Conservation (phyloP, 2,888 invertebrate species). For the Plagiodera versicolora region DNA sequence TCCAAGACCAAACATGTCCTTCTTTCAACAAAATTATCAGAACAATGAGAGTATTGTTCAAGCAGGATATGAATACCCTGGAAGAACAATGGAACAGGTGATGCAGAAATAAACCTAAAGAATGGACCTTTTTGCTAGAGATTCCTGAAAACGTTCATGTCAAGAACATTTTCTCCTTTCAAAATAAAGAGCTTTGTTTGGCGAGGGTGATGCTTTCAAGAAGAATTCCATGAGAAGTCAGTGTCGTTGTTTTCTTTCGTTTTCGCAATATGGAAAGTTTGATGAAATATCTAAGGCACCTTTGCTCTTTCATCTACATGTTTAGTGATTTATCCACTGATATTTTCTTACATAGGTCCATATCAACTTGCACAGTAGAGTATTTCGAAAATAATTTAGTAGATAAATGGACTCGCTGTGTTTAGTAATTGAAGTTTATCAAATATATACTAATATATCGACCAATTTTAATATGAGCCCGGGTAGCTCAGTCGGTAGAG, state of each 20-base stretch:
- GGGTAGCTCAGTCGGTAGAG: constrained; percentile 76
- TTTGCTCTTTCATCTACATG: no score
- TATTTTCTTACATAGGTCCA: no score
- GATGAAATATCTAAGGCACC: no score
- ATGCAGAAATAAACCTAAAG: neutral
- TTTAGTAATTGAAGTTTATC: no score
- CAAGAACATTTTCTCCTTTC: neutral
- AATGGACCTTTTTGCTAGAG: neutral
- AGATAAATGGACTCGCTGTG: no score
- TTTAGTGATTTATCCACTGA: no score
- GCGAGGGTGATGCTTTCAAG: neutral
- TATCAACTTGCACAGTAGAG: no score
- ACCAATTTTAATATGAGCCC: constrained; percentile 57
- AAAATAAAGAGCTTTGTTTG: neutral
- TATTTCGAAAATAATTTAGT: no score
- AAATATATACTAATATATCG: no score
- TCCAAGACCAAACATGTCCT: no score
- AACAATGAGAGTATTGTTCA: neutral
- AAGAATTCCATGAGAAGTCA: neutral
- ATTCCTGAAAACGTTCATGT: neutral
- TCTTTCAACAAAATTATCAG: neutral
- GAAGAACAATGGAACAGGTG: neutral
- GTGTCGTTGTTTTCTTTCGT: no score
- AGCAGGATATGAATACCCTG: neutral
- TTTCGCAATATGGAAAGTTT: no score